Evolutionary conservation across 35 echinoderm and acorn worm genomes (phyloP).

Genomic region (Eucidaris tribuloides): DNA sequence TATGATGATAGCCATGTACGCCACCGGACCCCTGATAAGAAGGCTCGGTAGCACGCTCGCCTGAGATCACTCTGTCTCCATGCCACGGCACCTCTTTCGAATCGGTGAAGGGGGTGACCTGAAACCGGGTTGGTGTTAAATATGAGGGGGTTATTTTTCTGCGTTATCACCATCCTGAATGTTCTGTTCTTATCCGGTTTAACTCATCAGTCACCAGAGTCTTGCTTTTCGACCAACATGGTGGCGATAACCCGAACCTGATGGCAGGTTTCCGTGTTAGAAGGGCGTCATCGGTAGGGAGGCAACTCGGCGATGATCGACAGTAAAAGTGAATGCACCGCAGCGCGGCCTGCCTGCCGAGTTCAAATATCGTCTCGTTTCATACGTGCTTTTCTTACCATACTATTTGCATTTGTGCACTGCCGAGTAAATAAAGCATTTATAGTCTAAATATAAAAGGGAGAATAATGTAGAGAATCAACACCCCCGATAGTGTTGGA

Average conservation of each 20-base stretch:
- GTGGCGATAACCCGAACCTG: conserved; percentile 3
- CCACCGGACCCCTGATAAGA: neutral
- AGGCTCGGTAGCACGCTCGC: too few relatives aligned
- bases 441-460: conserved; percentile 29
- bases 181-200: neutral
- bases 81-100: too few relatives aligned
- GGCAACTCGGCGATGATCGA: neutral
- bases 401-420: neutral
- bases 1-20: neutral
- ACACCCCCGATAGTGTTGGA: conserved; percentile 1
- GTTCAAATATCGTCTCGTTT: conserved; percentile 20
- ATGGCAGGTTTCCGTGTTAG: conserved; percentile 1
- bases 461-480: conserved; percentile 34
- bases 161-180: neutral
- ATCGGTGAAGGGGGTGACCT: too few relatives aligned
- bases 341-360: neutral
- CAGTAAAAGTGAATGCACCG: conserved; percentile 17
- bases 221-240: neutral
- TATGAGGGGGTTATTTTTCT: too few relatives aligned
- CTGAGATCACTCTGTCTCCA: too few relatives aligned
- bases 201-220: neutral
- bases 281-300: neutral
- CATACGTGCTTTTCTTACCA: conserved; percentile 23
- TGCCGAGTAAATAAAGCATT: conserved; percentile 27
- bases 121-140: too few relatives aligned